A percentile compares a stretch with the other conserved stretches of the same genome.
Evolutionary conservation across 2,888 invertebrate species (phyloP).

Genomic region (Trissolcus brochymenae): DNA sequence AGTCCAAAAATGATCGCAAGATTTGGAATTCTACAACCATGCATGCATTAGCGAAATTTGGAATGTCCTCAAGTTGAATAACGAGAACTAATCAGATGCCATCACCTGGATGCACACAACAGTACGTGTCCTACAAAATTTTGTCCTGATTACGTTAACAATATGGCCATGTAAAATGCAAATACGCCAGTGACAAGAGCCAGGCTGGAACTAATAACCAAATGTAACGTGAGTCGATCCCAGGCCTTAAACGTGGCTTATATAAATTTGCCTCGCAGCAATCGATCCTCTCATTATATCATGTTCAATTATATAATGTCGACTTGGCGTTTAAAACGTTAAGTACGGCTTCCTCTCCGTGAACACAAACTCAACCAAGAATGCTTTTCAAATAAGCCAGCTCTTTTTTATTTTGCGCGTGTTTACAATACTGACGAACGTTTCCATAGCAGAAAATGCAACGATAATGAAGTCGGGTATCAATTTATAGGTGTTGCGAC

Average conservation of each 20-base stretch:
- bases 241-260: conserved; percentile 29
- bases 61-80: not conserved
- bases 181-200: conserved; percentile 14
- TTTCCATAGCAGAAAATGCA: not conserved
- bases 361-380: conserved; percentile 18
- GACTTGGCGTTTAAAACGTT: conserved; percentile 33
- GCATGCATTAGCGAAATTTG: not conserved
- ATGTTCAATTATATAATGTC: conserved; percentile 53
- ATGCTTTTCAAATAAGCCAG: conserved; percentile 33
- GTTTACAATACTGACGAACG: conserved; percentile 20
- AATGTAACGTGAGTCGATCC: conserved; percentile 26
- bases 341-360: conserved; percentile 38
- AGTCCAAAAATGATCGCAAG: conserved; percentile 6
- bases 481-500: conserved; percentile 6
- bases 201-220: conserved; percentile 36
- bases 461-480: conserved; percentile 6
- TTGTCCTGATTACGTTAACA: conserved; percentile 23
- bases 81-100: not conserved
- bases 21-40: not conserved
- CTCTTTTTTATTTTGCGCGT: conserved; percentile 16
- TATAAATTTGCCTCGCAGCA: conserved; percentile 39
- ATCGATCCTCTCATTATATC: conserved; percentile 52
- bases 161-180: conserved; percentile 27
- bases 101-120: conserved; percentile 17
- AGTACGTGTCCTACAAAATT: conserved; percentile 42